Base-by-base conservation (phyloP, 2,888 invertebrate species). In the Nycteola revayana region DNA sequence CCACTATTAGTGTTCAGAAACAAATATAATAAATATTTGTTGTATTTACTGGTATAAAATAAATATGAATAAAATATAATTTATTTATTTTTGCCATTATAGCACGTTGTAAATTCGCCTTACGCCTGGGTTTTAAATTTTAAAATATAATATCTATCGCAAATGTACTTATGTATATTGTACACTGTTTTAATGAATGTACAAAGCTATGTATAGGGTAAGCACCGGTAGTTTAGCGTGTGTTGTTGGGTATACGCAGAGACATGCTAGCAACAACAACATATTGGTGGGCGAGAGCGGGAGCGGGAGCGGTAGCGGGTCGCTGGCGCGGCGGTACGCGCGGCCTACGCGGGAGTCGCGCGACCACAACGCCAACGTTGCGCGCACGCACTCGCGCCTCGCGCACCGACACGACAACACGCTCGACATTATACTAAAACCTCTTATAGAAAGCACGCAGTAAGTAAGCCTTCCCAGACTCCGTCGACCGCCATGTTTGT, bases 191-290 rank as follows among this genome's bases (percentile, higher is more conserved):
- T 37, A 41, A n/a, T 42, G 17, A 26, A 45, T 52, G 43, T 60
- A 53, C 48, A 53, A 41, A 56, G 50, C 47, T 50, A 21, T n/a
- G 14, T 14, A 14, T 56, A 53, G 39, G 59, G 52, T 75, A 60
- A 71, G 76, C 78, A 77, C 71, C 64, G 66, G 82, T 84, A 79
- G 85, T 78, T 60, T 63, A 62, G 79, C 66, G 67, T 76, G 66
- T 75, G 73, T 71, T 74, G 71, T 82, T 87, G 87, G 86, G 81
- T 21, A 69, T 73, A 78, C 78, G 75, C 89, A 89, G 89, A 89
- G 89, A 83, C 89, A 89, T 82, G 89, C 89, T 86, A 89, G 89
- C 87, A 89, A 89, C 89, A 89, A 89, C 89, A 89, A 89, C 88
- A 86, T 89, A 76, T 65, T 87, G 83, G 78, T 80, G 62, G 86